phyloP scores from a whole-genome alignment of 2,888 invertebrate genomes.

The Amphiduros pacificus region DNA sequence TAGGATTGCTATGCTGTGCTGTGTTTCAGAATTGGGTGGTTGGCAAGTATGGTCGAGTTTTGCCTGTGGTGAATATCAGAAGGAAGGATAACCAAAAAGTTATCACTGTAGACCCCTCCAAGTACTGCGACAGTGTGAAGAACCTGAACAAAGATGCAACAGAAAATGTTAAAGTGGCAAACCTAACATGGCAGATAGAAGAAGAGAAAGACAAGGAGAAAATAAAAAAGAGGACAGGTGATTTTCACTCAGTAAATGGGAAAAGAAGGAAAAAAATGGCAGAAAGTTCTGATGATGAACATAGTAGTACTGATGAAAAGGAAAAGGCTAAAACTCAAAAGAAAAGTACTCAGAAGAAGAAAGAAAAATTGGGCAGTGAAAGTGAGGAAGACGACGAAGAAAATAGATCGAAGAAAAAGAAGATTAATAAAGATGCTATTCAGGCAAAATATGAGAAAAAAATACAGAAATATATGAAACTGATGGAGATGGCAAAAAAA shows the following conservation, averaged over 20 bases:
- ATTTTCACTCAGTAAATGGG: background rate
- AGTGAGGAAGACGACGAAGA: no score
- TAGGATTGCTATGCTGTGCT: no score
- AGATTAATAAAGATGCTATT: no score
- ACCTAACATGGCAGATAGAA: conserved; percentile 12
- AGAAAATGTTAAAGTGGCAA: background rate
- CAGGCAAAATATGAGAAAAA: no score
- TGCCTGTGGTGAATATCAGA: conserved; percentile 43
- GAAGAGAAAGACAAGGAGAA: conserved; percentile 5
- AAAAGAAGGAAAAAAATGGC: background rate
- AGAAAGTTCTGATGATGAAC: background rate
- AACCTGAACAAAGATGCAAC: background rate
- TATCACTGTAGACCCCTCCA: conserved; percentile 1
- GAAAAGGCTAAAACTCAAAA: no score
- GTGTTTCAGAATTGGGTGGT: conserved; percentile 49
- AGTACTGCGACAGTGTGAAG: background rate
- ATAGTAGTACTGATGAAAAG: no score
- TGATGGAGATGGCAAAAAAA: no score
- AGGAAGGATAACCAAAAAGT: conserved; percentile 38
- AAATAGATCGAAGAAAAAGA: no score
- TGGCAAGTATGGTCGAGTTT: conserved; percentile 46
- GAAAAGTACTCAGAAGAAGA: no score
- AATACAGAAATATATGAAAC: no score
- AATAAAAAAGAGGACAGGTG: no score
- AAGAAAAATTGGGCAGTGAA: no score